Conservation (phyloP, 2,888 invertebrate species). For the Amphipoea lucens region DNA sequence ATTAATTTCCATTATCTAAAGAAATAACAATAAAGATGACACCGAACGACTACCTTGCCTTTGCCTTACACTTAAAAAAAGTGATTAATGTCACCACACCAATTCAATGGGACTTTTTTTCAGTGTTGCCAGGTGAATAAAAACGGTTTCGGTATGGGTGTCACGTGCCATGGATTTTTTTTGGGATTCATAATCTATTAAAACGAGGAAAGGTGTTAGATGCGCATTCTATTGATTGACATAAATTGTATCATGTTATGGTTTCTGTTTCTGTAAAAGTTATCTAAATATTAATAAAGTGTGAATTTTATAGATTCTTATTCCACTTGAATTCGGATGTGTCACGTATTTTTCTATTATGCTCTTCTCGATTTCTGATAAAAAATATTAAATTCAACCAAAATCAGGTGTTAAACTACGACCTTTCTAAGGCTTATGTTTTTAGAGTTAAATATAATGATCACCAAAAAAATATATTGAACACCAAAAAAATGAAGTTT, state of each 20-base stretch:
- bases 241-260: conserved; percentile 8
- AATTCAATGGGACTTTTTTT: conserved; percentile 45
- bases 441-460: too few relatives aligned
- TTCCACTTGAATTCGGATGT: background rate
- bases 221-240: background rate
- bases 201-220: conserved; percentile 29
- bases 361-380: background rate
- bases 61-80: conserved; percentile 47
- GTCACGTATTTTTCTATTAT: background rate
- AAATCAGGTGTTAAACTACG: background rate
- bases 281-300: background rate
- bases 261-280: conserved; percentile 5
- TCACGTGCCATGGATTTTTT: conserved; percentile 56
- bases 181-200: conserved; percentile 12
- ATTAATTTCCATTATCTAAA: conserved; percentile 68
- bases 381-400: background rate
- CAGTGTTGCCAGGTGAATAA: conserved; percentile 44
- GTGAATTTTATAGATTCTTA: background rate
- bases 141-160: conserved; percentile 41
- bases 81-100: conserved; percentile 55
- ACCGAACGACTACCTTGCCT: conserved; percentile 49
- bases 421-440: background rate
- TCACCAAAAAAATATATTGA: too few relatives aligned
- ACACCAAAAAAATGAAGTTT: too few relatives aligned
- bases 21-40: conserved; percentile 67